Percentiles rank a stretch among this genome's conserved stretches.
Conservation (phyloP, 2,797 vertebrate genomes). For the Tachyglossus aculeatus region DNA sequence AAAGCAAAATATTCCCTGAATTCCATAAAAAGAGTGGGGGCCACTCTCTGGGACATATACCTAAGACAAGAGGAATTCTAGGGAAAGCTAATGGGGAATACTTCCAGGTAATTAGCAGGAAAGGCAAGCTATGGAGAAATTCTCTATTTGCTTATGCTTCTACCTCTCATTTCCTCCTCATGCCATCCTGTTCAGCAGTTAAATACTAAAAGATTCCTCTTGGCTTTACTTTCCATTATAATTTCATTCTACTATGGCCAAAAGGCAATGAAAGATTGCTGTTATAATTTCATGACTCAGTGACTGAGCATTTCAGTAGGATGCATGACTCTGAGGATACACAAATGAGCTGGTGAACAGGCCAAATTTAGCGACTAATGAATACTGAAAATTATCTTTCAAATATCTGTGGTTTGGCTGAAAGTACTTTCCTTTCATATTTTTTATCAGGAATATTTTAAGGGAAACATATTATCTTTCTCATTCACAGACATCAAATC, state of each 20-base stretch:
- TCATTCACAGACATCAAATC: slow-evolving; percentile 10
- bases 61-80: background rate
- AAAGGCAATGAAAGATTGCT: background rate
- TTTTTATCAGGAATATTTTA: background rate
- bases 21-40: too few relatives aligned
- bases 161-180: background rate
- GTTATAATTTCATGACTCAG: slow-evolving; percentile 6
- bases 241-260: too few relatives aligned
- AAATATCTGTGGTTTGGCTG: slow-evolving; percentile 5
- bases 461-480: slow-evolving; percentile 11
- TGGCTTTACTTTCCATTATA: too few relatives aligned
- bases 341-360: background rate
- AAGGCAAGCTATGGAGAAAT: background rate
- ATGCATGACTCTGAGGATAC: background rate
- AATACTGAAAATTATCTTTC: slow-evolving; percentile 23
- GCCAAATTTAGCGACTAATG: background rate
- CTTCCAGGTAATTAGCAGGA: background rate
- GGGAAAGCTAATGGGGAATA: background rate
- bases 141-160: background rate
- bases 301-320: slow-evolving; percentile 22
- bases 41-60: background rate
- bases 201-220: too few relatives aligned
- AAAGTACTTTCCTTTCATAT: slow-evolving; percentile 3
- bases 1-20: too few relatives aligned
- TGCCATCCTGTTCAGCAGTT: too few relatives aligned